Percentiles rank a stretch among this genome's conserved stretches.
These are phyloP conservation scores for Rhizomys pruinosus DNA, from an alignment of 2,113 vertebrate species.

Conservation along the genomic window DNA sequence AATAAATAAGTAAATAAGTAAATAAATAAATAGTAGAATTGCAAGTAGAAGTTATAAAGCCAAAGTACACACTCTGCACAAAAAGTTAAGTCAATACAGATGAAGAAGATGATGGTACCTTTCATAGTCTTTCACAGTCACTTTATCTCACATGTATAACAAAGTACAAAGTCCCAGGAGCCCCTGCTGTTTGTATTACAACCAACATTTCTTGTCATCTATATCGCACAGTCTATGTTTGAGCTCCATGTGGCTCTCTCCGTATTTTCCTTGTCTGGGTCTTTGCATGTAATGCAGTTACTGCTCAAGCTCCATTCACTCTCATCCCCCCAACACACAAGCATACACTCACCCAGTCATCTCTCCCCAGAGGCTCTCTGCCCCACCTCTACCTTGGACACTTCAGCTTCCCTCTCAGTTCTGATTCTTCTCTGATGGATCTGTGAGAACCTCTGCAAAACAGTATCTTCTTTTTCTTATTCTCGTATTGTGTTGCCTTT, in stretches of 20 bases:
- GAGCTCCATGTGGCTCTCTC: not conserved
- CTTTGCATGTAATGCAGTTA: not conserved
- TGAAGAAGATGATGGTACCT: not conserved
- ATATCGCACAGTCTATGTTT: accelerated
- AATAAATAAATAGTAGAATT: not conserved
- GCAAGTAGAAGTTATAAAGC: slow-evolving; percentile 33
- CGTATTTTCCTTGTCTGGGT: not conserved
- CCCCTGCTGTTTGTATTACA: not conserved
- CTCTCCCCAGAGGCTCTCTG: not conserved
- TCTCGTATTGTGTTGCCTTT: not conserved
- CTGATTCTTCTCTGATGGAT: not conserved
- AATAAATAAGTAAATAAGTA: too few relatives aligned
- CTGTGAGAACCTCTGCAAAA: not conserved
- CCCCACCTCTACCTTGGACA: too few relatives aligned
- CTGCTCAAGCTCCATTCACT: not conserved
- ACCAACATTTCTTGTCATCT: not conserved
- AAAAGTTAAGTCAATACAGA: not conserved
- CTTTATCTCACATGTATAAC: not conserved
- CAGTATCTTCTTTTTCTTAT: not conserved
- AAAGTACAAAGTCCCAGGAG: not conserved
- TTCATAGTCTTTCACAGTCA: not conserved
- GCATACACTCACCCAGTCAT: not conserved
- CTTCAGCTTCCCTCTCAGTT: not conserved
- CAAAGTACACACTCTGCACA: not conserved
- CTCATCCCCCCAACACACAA: too few relatives aligned